Conservation (phyloP, 2,113 vertebrate genomes). For the Eublepharis macularius region DNA sequence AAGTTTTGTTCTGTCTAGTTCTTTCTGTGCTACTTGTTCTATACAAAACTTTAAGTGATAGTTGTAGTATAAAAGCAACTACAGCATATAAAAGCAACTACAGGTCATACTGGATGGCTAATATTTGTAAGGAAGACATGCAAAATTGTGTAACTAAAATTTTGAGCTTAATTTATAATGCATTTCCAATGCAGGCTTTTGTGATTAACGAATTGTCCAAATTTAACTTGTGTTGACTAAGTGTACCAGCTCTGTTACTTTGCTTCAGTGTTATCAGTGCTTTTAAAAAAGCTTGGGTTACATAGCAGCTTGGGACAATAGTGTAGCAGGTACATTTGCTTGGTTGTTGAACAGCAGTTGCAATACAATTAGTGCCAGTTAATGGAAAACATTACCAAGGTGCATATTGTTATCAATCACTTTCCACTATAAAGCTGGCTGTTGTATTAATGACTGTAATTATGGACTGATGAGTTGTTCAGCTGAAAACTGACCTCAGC, state of each 20-base stretch:
- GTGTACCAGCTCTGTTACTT: not conserved
- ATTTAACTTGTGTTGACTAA: not conserved
- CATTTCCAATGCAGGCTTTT: not conserved
- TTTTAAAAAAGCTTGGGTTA: slow-evolving; percentile 56
- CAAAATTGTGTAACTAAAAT: not conserved
- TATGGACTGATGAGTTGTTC: slow-evolving; percentile 61
- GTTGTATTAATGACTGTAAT: slow-evolving; percentile 57
- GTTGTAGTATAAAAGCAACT: too few relatives aligned
- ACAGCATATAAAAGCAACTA: too few relatives aligned
- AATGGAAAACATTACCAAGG: slow-evolving; percentile 60
- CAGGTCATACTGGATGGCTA: not conserved
- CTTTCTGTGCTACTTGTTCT: too few relatives aligned
- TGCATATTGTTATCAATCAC: slow-evolving; percentile 67
- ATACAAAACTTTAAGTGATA: too few relatives aligned
- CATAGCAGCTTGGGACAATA: slow-evolving; percentile 37
- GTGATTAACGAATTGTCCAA: not conserved
- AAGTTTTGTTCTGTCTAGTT: too few relatives aligned
- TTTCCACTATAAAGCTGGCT: slow-evolving; percentile 57
- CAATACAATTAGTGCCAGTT: slow-evolving; percentile 64
- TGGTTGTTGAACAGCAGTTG: slow-evolving; percentile 67
- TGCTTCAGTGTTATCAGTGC: slow-evolving; percentile 17
- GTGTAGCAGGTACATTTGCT: slow-evolving; percentile 56
- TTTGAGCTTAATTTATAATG: not conserved
- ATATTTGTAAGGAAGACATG: not conserved
- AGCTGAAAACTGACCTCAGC: slow-evolving; percentile 62